Conservation (phyloP, 2,113 vertebrate species). For the Leucopsar rothschildi region DNA sequence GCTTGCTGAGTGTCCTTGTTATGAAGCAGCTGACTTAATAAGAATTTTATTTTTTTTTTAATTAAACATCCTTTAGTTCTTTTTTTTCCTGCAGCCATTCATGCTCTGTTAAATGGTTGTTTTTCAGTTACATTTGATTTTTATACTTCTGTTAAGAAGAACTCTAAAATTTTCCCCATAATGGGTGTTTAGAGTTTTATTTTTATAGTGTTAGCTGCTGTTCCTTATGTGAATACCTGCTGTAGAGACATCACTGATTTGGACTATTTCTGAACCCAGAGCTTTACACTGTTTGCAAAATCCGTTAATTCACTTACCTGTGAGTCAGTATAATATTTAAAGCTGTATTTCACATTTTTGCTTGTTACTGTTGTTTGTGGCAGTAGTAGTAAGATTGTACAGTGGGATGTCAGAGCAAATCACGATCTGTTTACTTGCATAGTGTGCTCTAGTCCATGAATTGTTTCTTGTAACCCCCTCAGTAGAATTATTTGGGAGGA, state of each 20-base stretch:
- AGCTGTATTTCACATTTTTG: not conserved
- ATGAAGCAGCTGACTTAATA: not conserved
- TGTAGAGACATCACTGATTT: not conserved
- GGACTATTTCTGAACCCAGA: not conserved
- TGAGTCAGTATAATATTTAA: not conserved
- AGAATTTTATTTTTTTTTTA: not conserved
- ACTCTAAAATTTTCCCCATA: not conserved
- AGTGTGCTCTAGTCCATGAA: not conserved
- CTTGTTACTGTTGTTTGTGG: not conserved
- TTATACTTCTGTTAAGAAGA: not conserved
- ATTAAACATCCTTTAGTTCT: not conserved
- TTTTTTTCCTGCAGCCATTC: not conserved
- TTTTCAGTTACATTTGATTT: not conserved
- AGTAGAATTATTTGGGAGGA: not conserved
- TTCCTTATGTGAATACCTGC: not conserved
- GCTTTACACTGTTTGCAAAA: not conserved
- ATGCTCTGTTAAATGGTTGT: not conserved
- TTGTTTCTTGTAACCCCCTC: not conserved
- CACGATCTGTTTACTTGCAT: not conserved
- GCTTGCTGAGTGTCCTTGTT: not conserved
- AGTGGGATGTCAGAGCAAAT: not conserved
- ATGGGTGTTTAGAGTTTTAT: not conserved
- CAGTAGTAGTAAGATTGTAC: not conserved
- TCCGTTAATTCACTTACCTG: not conserved
- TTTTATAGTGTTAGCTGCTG: not conserved